Base-by-base conservation (phyloP, 2,797 vertebrate genomes). In the Strix occidentalis region DNA sequence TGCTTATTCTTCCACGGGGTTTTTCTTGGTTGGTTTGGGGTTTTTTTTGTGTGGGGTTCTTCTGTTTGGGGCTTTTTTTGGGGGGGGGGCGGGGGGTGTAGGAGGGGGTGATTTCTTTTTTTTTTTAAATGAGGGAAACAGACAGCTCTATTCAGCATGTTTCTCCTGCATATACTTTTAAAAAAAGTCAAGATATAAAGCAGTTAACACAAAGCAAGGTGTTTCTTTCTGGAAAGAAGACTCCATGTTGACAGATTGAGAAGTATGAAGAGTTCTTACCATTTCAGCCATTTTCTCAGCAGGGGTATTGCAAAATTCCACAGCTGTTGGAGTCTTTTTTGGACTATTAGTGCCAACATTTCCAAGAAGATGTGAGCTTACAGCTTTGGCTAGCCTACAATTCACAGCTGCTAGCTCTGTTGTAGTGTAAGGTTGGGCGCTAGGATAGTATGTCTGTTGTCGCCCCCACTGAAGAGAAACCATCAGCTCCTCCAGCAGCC, bases 271-370 rank as follows among this genome's bases (percentile, higher is more conserved):
- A 83, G 33, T 84, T 76, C 17, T 93, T 97, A 99, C 99, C 99
- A 98, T 99, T 98, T 99, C 99, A 12, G 99, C 99, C 99, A 99
- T 99, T 97, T 99, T 99, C 96, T 99, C 99, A 21, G 99, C 99
- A 20, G 99, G 99, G 3, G 99, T 99, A 97, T 94, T 99, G 96
- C 98, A 99, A 71, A 99, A 98, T 66, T 99, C 98, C 39, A 98
- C 97, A 41, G 96, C 3, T 19, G 96, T 28, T 28, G 97, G 81
- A 13, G 88, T 94, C 96, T 98, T 98, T 95, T 98, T 95, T 56
- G 95, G 93, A 81, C 81, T 95, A 8, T 70, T 97, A n/a, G 92
- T 87, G 48, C 96, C 97, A 58, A 97, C 97, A 60, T 99, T 98
- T 89, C 99, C 99, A 97, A 99, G 97, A 85, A 99, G 98, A 94